These are phyloP conservation scores for Acleris sparsana DNA, from an alignment of 2,888 invertebrate genomes.

Conservation along the genomic window DNA sequence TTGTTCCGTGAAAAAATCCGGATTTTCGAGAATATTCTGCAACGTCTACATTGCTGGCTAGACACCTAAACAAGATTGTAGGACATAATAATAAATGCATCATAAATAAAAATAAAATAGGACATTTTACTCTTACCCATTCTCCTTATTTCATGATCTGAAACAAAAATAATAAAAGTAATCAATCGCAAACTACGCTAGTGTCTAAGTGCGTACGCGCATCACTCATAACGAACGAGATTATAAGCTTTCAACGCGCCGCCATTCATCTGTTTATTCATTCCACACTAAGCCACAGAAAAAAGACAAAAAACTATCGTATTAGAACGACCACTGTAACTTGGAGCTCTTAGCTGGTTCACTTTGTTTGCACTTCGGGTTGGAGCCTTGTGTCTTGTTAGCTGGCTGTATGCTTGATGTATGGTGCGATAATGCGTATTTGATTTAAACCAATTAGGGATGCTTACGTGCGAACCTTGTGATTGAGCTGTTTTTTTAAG, in stretches of 20 bases:
- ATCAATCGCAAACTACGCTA: constrained; percentile 11
- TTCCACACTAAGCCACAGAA: constrained; percentile 56
- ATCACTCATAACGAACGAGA: constrained; percentile 67
- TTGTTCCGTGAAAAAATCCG: no score
- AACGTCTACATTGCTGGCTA: no score
- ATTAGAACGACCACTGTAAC: constrained; percentile 46
- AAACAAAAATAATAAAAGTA: not conserved
- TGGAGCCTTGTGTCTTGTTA: constrained; percentile 43
- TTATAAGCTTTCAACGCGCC: constrained; percentile 68
- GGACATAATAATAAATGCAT: no score
- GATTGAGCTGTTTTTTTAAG: constrained; percentile 56
- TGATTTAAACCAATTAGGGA: constrained; percentile 81
- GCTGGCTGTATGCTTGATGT: constrained; percentile 53
- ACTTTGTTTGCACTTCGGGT: not conserved
- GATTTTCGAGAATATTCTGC: no score
- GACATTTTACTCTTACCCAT: constrained; percentile 5
- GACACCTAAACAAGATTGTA: no score
- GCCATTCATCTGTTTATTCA: constrained; percentile 60
- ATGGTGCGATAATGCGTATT: constrained; percentile 70
- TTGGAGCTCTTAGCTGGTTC: constrained; percentile 39
- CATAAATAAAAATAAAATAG: no score
- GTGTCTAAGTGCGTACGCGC: constrained; percentile 55
- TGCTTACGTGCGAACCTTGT: constrained; percentile 75
- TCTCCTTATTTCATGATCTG: not conserved
- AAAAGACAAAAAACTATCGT: constrained; percentile 55